Evolutionary conservation across 1,140 invertebrate species (phyloP).

Genomic region (Dendroctonus ponderosae): DNA sequence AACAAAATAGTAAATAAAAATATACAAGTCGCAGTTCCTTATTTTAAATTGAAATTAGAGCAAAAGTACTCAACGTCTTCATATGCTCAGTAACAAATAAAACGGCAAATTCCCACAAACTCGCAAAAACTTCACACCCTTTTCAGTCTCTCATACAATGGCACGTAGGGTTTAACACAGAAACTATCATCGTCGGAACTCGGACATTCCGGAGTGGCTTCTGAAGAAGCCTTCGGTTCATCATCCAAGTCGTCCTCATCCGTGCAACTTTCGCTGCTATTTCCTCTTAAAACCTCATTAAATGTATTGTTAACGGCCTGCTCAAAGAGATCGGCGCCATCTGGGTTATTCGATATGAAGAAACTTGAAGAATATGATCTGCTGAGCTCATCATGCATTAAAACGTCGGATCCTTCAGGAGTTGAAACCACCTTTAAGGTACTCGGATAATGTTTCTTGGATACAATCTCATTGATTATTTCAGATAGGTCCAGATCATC

Average conservation of each 20-base stretch:
- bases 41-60: too few species aligned
- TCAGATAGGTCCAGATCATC: conserved; percentile 58
- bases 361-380: conserved; percentile 32
- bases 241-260: conserved; percentile 13
- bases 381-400: too few species aligned
- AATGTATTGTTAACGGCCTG: conserved; percentile 48
- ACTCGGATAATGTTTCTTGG: conserved; percentile 19
- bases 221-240: not conserved
- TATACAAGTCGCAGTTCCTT: too few species aligned
- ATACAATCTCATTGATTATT: conserved; percentile 60
- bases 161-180: conserved; percentile 33
- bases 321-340: conserved; percentile 45
- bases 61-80: too few species aligned
- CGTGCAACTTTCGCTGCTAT: conserved; percentile 1
- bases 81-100: too few species aligned
- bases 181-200: conserved; percentile 32
- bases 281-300: conserved; percentile 1
- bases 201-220: not conserved
- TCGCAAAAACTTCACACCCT: too few species aligned
- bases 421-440: not conserved
- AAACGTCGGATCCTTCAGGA: too few species aligned
- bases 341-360: conserved; percentile 34
- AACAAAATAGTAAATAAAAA: too few species aligned
- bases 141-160: conserved; percentile 36
- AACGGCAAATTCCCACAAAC: too few species aligned